Evolutionary conservation across 1,140 invertebrate genomes (phyloP), one percentile per base, ranked within the genome.

Genomic region (Drosophila jambulina): DNA sequence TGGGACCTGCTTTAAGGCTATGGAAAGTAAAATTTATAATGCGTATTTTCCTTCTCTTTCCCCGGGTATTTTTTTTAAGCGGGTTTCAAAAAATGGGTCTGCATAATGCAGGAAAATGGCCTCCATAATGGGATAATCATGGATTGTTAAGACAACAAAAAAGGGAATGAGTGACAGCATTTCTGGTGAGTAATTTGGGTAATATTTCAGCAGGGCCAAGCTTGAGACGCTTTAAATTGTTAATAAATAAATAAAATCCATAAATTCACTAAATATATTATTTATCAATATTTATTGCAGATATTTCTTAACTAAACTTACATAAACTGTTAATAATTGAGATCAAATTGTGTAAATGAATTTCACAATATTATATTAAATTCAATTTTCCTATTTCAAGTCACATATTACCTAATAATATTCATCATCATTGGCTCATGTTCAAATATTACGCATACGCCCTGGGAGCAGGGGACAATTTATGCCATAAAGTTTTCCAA

Each of bases 381-480:
- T 12, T 7, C 4, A 36, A 23, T 57, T 42, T 59, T 25, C 15
- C 2, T 12, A 23, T 32, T 61, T 25, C 17, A 6, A 19, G 21
- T n/a, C 10, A 49, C 19, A 25, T 40, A 34, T 21, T n/a, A 2
- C 15, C 17, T 34, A 36, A 38, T 17, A 38, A 17, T 21, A 54
- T 46, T 29, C 38, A 46, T 70, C 42, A 70, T 61, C 29, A 43
- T 38, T 54, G 51, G 43, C 42, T 32, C 46, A n/a, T 2, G 19
- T 46, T 21, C 5, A 49, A 78, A 78, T 63, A 81, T 86, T 61
- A 68, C 64, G 63, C 56, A 85, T 84, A 68, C 82, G 68, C 49
- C 68, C 23, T 25, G 53, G 12, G 34, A 42, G 27, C 48, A 53
- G 19, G 48, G 56, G 13, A 10, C 17, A 43, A 49, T 64, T 74